Evolutionary conservation across 2,888 invertebrate genomes (phyloP).

Genomic region (Arge pagana): DNA sequence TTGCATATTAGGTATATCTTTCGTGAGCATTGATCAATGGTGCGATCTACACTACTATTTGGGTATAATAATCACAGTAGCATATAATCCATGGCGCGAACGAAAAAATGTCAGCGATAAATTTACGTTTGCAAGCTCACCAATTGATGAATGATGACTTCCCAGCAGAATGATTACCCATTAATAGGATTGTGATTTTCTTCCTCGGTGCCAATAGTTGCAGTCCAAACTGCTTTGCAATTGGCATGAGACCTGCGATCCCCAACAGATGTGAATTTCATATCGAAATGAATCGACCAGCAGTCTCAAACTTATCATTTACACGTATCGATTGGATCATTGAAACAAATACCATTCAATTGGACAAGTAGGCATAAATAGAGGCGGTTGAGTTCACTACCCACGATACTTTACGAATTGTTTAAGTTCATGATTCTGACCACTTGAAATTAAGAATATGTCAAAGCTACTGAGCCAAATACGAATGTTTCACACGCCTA

Average conservation of each 20-base stretch:
- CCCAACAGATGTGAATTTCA: neutral
- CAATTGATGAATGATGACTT: conserved; percentile 66
- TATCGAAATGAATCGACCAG: neutral
- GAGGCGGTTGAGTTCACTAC: neutral
- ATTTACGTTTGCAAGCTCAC: conserved; percentile 47
- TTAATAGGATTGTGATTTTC: conserved; percentile 62
- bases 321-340: too few relatives aligned
- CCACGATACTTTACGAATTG: too few relatives aligned
- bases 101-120: neutral
- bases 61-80: neutral
- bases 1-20: too few relatives aligned
- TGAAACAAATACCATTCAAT: neutral
- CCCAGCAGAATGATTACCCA: conserved; percentile 66
- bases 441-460: neutral
- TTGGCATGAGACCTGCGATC: conserved; percentile 58
- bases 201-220: conserved; percentile 60
- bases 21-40: too few relatives aligned
- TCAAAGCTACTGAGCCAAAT: too few relatives aligned
- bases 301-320: too few relatives aligned
- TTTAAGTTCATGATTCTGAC: neutral
- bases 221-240: conserved; percentile 58
- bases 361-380: neutral
- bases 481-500: too few relatives aligned
- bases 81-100: neutral
- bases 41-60: too few relatives aligned